Base-by-base conservation (phyloP, 2,888 invertebrate species). In the Polyommatus iphigenia region DNA sequence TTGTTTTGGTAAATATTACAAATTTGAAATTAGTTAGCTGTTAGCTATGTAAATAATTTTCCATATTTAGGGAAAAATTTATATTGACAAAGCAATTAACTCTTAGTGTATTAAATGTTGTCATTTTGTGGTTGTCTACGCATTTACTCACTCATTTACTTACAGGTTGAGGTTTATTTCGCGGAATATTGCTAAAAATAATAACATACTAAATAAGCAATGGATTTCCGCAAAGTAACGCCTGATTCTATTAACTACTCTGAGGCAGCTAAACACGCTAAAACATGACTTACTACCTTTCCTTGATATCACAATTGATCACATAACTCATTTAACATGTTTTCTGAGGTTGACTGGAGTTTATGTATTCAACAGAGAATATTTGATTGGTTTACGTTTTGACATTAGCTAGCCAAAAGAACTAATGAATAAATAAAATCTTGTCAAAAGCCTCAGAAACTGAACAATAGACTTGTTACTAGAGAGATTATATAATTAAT, bases 401-500 rank as follows among this genome's bases (percentile, higher is more conserved):
- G 15, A 54, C 54, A 5, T 18, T 0, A 54, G 1, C 54, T 18
- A 54, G 5, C 18, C 15, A 54, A 15, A 54, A 54, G 18, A 0
- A 54, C 18, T 54, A 18, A 18, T 18, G 13, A 54, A 50, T 18
- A 54, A 18, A 54, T 18, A 54, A 54, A 54, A 3, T 41, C 46
- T 5, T 54, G 54, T 54, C 18, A 54, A 18, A 50, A 54, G 18
- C 18, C 54, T 54, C 4, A 18, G 54, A 54, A 15, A 54, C 3
- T 5, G 4, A 15, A 18, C 3, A 1, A 18, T 32, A 67, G 6
- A 67, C 29, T 67, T 67, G 18, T 59, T 59, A 62, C 10, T 29
- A 67, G 29, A 67, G 67, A 67, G 67, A 67, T 67, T 72, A 72
- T 72, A 72, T 32, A 72, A n/a, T n/a, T n/a, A 72, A 72, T 72